Base-by-base conservation (phyloP, 2,113 vertebrate species). In the Argyrosomus japonicus region DNA sequence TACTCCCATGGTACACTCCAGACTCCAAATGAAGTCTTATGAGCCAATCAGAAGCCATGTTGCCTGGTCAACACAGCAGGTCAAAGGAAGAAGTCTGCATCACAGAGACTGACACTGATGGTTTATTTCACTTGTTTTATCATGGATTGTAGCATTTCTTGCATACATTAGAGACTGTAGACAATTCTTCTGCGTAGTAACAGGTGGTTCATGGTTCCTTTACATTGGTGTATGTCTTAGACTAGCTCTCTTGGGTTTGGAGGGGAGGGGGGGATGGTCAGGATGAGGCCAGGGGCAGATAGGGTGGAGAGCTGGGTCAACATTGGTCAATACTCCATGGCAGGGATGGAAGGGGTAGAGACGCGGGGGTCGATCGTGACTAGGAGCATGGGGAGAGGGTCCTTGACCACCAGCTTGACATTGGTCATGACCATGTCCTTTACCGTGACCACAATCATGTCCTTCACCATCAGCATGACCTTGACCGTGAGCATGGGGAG, bases 251-350 rank as follows among this genome's bases (percentile, higher is more conserved):
- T 54, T 21, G 62, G 62, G 2, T 6, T 2, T n/a, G n/a, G n/a
- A n/a, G n/a, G n/a, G n/a, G n/a, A 6, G 2, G 9, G 5, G 3
- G 15, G 5, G 1, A 15, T 47, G n/a, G n/a, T 50, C 21, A 69
- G n/a, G 32, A 32, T 0, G 23, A 73, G 62, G 48, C 68, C 56
- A 69, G 50, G 75, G 62, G 75, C 79, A 86, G 47, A 86, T 82
- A 3, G 68, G 79, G 32, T 82, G 79, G 40, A 86, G 3, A 32
- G 17, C 50, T 68, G 29, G 57, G 8, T 75, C n/a, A 1, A 0
- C 2, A 6, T 54, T 6, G 12, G 17, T 13, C n/a, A 43, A 13
- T 1, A 8, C 0, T 67, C 13, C 10, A 15, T 29, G 47, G 56
- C 61, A 77, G 14, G 0, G 43, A n/a, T n/a, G n/a, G n/a, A n/a